These are phyloP conservation scores for Lymantria monacha DNA, from an alignment of 2,888 invertebrate species.

Conservation along the genomic window DNA sequence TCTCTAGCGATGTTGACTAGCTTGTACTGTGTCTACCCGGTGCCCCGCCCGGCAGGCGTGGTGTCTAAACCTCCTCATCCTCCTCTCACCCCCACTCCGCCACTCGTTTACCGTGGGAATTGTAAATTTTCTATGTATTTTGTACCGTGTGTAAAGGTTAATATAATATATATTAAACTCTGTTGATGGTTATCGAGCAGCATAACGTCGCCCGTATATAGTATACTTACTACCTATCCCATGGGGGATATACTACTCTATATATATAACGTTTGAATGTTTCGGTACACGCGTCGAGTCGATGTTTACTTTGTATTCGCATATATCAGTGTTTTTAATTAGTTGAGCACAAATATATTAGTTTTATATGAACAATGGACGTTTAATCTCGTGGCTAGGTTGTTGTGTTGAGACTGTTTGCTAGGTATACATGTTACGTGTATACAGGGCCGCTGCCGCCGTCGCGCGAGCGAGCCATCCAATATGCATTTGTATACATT, in stretches of 20 bases:
- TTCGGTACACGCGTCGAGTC: slow-evolving; percentile 34
- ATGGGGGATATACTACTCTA: too few species aligned
- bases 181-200: slow-evolving; percentile 55
- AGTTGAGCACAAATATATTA: slow-evolving; percentile 66
- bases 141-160: slow-evolving; percentile 74
- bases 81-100: slow-evolving; percentile 35
- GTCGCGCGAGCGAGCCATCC: slow-evolving; percentile 31
- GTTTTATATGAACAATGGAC: slow-evolving; percentile 51
- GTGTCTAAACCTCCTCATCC: slow-evolving; percentile 7
- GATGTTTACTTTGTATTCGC: slow-evolving; percentile 40
- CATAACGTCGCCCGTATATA: slow-evolving; percentile 53
- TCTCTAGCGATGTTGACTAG: slow-evolving; percentile 47
- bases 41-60: too few species aligned
- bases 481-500: slow-evolving; percentile 56
- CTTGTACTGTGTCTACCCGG: slow-evolving; percentile 23
- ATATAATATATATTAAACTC: slow-evolving; percentile 55
- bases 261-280: too few species aligned
- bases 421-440: slow-evolving; percentile 29
- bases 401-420: slow-evolving; percentile 46
- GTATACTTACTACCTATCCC: too few species aligned
- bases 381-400: slow-evolving; percentile 49
- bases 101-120: slow-evolving; percentile 66
- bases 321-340: slow-evolving; percentile 42
- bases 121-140: slow-evolving; percentile 82
- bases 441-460: slow-evolving; percentile 29